Percentiles rank a stretch among this genome's conserved stretches.
Conservation (phyloP, 2,797 vertebrate species). For the Oophaga sylvatica region DNA sequence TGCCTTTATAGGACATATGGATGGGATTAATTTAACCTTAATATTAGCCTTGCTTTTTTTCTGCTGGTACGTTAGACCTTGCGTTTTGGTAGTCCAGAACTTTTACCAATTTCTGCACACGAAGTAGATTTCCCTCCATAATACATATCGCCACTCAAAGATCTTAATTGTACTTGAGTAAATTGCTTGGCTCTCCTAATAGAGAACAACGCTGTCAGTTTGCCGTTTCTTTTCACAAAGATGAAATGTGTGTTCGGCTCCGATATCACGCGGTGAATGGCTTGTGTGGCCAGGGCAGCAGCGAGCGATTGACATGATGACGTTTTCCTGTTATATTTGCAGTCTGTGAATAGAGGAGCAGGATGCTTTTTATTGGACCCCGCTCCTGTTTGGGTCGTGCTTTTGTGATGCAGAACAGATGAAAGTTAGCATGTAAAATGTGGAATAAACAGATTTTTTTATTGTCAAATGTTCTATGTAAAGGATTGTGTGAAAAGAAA, state of each 20-base stretch:
- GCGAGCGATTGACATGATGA: conserved; percentile 2
- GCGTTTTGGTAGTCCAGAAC: neutral
- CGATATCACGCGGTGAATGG: conserved; percentile 27
- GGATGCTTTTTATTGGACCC: neutral
- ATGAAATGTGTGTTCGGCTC: conserved; percentile 33
- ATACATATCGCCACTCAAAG: neutral
- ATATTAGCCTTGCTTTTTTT: neutral
- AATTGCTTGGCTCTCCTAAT: conserved; percentile 3
- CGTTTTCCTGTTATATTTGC: conserved; percentile 25
- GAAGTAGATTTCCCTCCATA: neutral
- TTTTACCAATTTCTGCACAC: neutral
- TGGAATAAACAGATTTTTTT: neutral
- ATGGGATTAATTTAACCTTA: neutral
- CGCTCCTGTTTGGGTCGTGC: conserved; percentile 17
- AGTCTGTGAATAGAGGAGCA: neutral
- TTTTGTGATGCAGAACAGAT: conserved; percentile 35
- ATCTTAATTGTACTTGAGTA: conserved; percentile 2
- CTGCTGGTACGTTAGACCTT: neutral
- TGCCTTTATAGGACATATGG: neutral
- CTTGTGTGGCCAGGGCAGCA: neutral
- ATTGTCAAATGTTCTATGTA: neutral
- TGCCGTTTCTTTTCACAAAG: conserved; percentile 13
- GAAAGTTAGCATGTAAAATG: conserved; percentile 34
- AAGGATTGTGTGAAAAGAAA: neutral
- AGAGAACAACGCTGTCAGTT: conserved; percentile 8